Evolutionary conservation across 2,113 vertebrate genomes (phyloP).

Genomic region (Pogonocichla stellata): DNA sequence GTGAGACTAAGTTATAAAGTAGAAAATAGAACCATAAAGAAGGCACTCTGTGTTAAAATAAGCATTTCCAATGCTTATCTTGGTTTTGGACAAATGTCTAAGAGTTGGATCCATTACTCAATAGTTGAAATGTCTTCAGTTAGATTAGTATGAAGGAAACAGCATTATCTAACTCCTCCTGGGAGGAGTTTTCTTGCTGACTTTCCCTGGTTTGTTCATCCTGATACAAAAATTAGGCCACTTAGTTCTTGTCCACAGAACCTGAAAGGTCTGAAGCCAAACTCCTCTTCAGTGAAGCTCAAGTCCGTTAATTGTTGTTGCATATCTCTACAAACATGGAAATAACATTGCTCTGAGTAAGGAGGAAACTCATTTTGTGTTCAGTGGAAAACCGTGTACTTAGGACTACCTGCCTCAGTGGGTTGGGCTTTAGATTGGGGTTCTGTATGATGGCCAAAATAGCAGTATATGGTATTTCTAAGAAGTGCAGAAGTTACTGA

Average conservation of each 20-base stretch:
- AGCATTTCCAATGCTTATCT: not conserved
- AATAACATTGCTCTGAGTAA: not conserved
- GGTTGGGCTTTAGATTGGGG: not conserved
- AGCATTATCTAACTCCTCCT: not conserved
- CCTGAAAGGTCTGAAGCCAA: not conserved
- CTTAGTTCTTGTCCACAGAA: not conserved
- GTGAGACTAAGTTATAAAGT: not conserved
- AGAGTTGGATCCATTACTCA: not conserved
- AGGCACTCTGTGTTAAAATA: not conserved
- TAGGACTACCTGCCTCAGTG: not conserved
- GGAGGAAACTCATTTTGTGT: not conserved
- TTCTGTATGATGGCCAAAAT: not conserved
- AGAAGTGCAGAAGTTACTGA: not conserved
- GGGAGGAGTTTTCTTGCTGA: not conserved
- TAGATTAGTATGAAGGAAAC: not conserved
- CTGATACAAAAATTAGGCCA: not conserved
- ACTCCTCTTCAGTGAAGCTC: not conserved
- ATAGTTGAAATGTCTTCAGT: not conserved
- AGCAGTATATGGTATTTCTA: not conserved
- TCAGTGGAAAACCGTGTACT: not conserved
- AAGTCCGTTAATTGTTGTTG: not conserved
- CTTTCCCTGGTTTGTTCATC: not conserved
- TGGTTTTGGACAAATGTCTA: not conserved
- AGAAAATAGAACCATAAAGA: not conserved
- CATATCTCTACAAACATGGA: not conserved